Evolutionary conservation across 2,113 vertebrate genomes (phyloP).

Genomic region (Seriola aureovittata): DNA sequence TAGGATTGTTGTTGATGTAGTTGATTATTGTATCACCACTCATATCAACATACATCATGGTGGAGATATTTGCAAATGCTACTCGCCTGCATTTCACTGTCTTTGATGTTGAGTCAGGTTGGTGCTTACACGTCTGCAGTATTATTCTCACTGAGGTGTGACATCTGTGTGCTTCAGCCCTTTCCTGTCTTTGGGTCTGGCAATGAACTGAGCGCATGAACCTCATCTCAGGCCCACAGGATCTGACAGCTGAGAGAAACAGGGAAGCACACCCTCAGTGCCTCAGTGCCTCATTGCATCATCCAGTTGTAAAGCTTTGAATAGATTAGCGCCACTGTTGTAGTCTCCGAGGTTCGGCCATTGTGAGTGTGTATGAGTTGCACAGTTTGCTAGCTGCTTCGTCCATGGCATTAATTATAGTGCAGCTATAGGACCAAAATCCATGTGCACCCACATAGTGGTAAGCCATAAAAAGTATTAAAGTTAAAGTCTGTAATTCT

Average conservation of each 20-base stretch:
- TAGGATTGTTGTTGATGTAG: too few relatives aligned
- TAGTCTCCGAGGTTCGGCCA: conserved; percentile 6
- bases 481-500: too few relatives aligned
- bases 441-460: too few relatives aligned
- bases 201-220: background rate
- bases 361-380: conserved; percentile 2
- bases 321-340: conserved; percentile 54
- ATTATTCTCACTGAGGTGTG: background rate
- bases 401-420: background rate
- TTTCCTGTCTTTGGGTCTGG: background rate
- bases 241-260: background rate
- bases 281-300: background rate
- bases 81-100: background rate
- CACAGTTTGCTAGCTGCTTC: conserved; percentile 1
- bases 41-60: background rate
- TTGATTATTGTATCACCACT: background rate
- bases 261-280: background rate
- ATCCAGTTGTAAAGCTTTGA: conserved; percentile 48
- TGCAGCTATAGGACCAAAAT: background rate
- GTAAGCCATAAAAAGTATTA: too few relatives aligned
- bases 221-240: background rate
- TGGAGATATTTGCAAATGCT: background rate
- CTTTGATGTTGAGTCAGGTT: background rate
- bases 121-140: background rate
- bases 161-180: background rate